Base-by-base conservation (phyloP, 2,797 vertebrate species). In the Hippoglossus hippoglossus region DNA sequence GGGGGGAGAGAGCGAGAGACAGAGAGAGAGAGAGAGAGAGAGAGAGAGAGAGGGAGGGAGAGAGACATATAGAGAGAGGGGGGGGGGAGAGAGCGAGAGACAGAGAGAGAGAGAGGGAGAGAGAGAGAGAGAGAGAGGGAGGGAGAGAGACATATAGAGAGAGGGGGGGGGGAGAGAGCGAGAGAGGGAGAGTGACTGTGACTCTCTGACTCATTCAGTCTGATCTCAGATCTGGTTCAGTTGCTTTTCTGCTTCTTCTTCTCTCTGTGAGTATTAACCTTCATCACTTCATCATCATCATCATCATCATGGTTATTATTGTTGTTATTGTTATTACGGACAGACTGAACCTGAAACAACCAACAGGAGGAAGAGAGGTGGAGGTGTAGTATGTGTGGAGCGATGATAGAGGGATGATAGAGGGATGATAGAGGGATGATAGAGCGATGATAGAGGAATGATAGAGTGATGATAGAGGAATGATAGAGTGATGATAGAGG, bases 191-290 rank as follows among this genome's bases (percentile, higher is more conserved):
- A 31, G 36, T 50, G 54, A 36, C 6, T 58, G 44, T 53, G 49
- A 57, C 63, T 61, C 24, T 77, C 24, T 77, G 70, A 84, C 64
- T 87, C 79, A 77, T 72, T 81, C 72, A 56, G 60, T 66, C 58
- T 74, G 73, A 21, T 67, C 54, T 76, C 63, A 63, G 79, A 68
- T 19, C 59, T 62, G 3, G 51, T 36, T 69, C 82, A 44, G 75
- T 60, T 19, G 31, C 58, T 11, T 39, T 52, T 67, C 66, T 19
- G 31, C 58, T 11, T 39, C 56, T 67, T 69, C 55, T 8, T 26
- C 57, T 68, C 71, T 76, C 61, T 77, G 87, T 87, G 81, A 87
- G 85, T 87, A 82, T 79, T 1, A 62, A 67, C 53, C 76, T 71
- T 77, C 26, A 54, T 54, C 53, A 16, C 13, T 10, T 59, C 55